These are phyloP conservation scores for Kobus ellipsiprymnus DNA, from an alignment of 2,113 vertebrate species.

Conservation along the genomic window DNA sequence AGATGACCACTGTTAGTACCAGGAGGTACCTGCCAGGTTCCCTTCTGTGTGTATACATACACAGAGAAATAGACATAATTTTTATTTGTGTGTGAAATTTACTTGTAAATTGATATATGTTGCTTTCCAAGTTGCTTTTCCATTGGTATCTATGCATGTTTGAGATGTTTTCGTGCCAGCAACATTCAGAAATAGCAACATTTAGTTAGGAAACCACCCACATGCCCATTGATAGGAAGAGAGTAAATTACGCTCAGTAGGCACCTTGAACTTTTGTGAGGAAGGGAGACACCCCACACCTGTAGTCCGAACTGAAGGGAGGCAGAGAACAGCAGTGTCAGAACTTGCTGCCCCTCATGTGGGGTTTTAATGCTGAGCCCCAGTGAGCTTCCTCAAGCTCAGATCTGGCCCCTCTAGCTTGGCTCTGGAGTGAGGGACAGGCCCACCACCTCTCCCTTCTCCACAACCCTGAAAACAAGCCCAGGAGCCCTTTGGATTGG, in stretches of 20 bases:
- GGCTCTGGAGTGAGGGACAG: neutral
- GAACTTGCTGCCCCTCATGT: neutral
- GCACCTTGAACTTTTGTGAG: neutral
- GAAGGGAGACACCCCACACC: neutral
- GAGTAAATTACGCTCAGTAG: neutral
- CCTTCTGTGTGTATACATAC: neutral
- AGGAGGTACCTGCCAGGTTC: too few relatives aligned
- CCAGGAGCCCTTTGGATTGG: neutral
- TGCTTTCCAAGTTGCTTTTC: neutral
- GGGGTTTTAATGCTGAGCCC: neutral
- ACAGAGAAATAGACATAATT: neutral
- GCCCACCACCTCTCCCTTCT: neutral
- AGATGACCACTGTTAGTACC: neutral
- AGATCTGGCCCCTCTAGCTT: neutral
- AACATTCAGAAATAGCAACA: neutral
- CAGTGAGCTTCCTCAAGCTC: neutral
- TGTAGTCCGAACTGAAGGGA: neutral
- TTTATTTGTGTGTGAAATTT: neutral
- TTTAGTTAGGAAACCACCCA: neutral
- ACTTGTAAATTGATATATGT: neutral
- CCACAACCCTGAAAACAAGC: neutral
- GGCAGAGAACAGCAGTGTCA: neutral
- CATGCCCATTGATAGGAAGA: fast-evolving
- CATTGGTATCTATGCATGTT: neutral
- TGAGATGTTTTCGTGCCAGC: neutral